Evolutionary conservation across 2,113 vertebrate genomes (phyloP).

Genomic region (Proterorhinus semilunaris): DNA sequence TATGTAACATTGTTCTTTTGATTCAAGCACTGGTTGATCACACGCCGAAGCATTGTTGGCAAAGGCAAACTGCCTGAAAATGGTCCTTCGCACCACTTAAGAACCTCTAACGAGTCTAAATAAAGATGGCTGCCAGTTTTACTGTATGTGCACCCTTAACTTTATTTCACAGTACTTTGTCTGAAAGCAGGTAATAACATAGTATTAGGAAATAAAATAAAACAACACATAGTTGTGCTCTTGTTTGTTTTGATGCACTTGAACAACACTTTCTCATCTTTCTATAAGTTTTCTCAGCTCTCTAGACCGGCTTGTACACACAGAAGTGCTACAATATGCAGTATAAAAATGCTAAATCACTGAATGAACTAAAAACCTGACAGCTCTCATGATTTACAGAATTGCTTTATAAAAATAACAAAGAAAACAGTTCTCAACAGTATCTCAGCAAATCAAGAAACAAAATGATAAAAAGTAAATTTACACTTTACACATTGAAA

Average conservation of each 20-base stretch:
- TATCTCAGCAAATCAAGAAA: slow-evolving; percentile 56
- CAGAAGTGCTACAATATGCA: slow-evolving; percentile 83
- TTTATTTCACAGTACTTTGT: slow-evolving; percentile 82
- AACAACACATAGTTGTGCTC: slow-evolving; percentile 78
- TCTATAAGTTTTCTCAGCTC: slow-evolving; percentile 72
- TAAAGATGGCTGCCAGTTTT: slow-evolving; percentile 57
- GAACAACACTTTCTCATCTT: slow-evolving; percentile 68
- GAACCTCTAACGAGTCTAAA: slow-evolving; percentile 11
- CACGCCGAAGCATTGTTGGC: too few species aligned
- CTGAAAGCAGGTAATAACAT: slow-evolving; percentile 80
- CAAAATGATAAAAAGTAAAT: slow-evolving; percentile 52
- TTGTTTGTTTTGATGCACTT: slow-evolving; percentile 79
- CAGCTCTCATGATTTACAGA: slow-evolving; percentile 75
- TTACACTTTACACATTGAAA: slow-evolving; percentile 73
- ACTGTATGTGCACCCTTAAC: slow-evolving; percentile 72
- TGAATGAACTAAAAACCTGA: slow-evolving; percentile 77
- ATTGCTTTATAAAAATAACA: slow-evolving; percentile 73
- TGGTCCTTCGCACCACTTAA: too few species aligned
- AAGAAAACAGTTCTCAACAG: slow-evolving; percentile 70
- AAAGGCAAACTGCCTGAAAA: too few species aligned
- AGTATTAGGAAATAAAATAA: slow-evolving; percentile 62
- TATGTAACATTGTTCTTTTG: too few species aligned
- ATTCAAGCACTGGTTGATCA: too few species aligned
- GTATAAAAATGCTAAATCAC: slow-evolving; percentile 79
- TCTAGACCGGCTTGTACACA: slow-evolving; percentile 73